Conservation (phyloP, 1,140 invertebrate genomes). For the Drosophila novamexicana region DNA sequence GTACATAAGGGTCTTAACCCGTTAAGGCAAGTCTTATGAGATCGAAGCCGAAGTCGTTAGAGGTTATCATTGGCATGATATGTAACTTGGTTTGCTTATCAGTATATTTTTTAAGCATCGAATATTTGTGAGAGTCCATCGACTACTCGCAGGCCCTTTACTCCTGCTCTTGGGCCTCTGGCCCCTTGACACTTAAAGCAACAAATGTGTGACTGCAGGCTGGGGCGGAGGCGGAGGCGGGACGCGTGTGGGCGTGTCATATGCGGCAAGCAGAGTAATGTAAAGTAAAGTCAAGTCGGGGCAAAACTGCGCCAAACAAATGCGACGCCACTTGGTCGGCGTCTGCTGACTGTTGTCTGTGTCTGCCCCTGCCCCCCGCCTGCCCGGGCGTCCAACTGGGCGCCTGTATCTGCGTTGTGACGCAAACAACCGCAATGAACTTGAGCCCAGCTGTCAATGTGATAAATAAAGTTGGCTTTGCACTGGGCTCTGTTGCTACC, state of each 20-base stretch:
- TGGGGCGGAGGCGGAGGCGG: neutral
- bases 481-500: slow-evolving; percentile 9
- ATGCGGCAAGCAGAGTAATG: slow-evolving; percentile 14
- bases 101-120: neutral
- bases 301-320: slow-evolving; percentile 47
- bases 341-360: neutral
- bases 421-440: slow-evolving; percentile 71
- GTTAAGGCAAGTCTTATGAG: too few relatives aligned
- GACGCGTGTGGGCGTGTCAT: slow-evolving; percentile 14
- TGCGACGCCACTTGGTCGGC: slow-evolving; percentile 58
- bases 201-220: slow-evolving; percentile 19
- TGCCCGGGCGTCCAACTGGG: too few relatives aligned
- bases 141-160: neutral
- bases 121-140: neutral
- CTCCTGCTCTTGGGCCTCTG: neutral
- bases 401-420: slow-evolving; percentile 16
- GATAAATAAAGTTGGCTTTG: slow-evolving; percentile 74
- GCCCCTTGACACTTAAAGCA: neutral
- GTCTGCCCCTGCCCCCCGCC: neutral
- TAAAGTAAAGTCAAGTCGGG: neutral
- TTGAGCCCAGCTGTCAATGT: slow-evolving; percentile 76
- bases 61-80: too few relatives aligned
- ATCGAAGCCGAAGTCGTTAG: too few relatives aligned
- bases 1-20: too few relatives aligned
- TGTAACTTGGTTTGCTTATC: too few relatives aligned